Conservation (phyloP, 2,888 invertebrate species). For the Coremacera marginata region DNA sequence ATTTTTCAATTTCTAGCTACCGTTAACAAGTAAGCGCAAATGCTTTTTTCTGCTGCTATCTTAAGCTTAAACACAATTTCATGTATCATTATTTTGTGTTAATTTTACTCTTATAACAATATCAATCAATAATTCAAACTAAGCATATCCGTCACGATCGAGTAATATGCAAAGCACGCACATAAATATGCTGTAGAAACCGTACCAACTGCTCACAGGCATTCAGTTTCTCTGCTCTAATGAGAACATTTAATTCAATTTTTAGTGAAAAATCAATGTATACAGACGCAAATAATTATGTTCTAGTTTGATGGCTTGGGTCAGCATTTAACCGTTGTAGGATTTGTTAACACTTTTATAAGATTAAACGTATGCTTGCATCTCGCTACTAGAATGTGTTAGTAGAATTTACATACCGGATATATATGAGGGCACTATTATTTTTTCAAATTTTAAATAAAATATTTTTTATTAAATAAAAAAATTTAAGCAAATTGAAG, state of each 20-base stretch:
- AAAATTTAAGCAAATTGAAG: too few species aligned
- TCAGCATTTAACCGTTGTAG: neutral
- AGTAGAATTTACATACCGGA: too few species aligned
- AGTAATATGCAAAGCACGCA: neutral
- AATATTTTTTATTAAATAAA: too few species aligned
- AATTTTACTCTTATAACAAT: neutral
- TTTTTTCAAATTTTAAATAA: too few species aligned
- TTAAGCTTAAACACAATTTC: neutral
- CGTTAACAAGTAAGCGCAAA: neutral
- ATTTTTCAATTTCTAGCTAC: neutral
- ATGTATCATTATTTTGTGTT: neutral
- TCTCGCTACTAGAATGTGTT: too few species aligned
- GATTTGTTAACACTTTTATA: neutral
- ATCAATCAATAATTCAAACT: constrained; percentile 12
- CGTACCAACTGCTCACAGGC: neutral
- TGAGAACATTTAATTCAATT: constrained; percentile 21
- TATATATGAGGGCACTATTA: too few species aligned
- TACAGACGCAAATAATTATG: constrained; percentile 3
- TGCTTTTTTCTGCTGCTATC: neutral
- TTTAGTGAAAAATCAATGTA: neutral
- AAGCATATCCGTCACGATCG: constrained; percentile 21
- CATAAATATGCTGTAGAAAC: neutral
- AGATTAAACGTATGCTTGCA: neutral
- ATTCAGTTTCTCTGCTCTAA: neutral
- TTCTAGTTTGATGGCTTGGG: neutral